Percentiles rank a stretch among this genome's conserved stretches.
phyloP scores from a whole-genome alignment of 2,797 vertebrate species.

The Cirrhinus molitorella region DNA sequence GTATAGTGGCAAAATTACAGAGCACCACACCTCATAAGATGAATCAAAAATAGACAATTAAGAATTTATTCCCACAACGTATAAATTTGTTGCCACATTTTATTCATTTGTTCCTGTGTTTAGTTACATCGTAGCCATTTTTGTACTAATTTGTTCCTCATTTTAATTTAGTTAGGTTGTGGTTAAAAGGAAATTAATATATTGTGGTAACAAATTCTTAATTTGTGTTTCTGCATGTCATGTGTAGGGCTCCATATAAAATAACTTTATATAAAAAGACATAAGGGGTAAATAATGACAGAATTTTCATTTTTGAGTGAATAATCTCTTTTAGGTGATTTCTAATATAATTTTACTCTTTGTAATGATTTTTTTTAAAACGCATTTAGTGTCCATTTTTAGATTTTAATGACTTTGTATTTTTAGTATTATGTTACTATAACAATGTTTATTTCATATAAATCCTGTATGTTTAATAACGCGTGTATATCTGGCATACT shows the following conservation, averaged over 20 bases:
- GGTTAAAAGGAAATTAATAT: background rate
- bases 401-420: conserved; percentile 74
- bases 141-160: background rate
- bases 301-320: background rate
- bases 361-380: conserved; percentile 77
- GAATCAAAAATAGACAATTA: background rate
- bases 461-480: conserved; percentile 7
- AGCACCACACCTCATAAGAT: background rate
- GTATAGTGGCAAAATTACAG: background rate
- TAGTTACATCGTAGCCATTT: background rate
- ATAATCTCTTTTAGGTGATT: conserved; percentile 47
- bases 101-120: background rate
- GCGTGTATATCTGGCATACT: background rate
- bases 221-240: background rate
- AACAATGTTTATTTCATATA: background rate
- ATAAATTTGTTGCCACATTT: too few species aligned
- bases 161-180: background rate
- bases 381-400: conserved; percentile 82
- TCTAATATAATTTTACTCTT: conserved; percentile 75
- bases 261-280: background rate
- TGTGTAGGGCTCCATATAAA: background rate
- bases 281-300: background rate
- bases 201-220: background rate
- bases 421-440: conserved; percentile 42
- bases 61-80: background rate